These are phyloP conservation scores for Progne subis DNA, from an alignment of 2,113 vertebrate species.

Conservation along the genomic window DNA sequence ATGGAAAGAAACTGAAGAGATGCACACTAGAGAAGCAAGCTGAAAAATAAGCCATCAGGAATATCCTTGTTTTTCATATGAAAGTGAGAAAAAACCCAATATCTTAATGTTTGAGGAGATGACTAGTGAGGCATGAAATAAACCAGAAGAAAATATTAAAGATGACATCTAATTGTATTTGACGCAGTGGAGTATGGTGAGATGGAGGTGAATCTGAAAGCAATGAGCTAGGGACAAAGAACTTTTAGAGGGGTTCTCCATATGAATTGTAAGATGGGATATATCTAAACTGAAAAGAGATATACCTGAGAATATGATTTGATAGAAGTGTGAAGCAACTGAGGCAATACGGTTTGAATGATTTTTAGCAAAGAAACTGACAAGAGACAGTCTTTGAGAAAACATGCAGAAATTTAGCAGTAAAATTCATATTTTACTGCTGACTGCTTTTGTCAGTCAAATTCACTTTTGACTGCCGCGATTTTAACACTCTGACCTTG, in stretches of 20 bases:
- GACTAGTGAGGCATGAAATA: conserved; percentile 7
- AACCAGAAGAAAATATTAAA: conserved; percentile 4
- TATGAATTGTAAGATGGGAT: background rate
- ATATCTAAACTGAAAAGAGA: background rate
- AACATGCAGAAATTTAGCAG: background rate
- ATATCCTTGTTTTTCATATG: background rate
- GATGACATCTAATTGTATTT: conserved; percentile 25
- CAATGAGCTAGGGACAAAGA: conserved; percentile 13
- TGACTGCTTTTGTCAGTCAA: background rate
- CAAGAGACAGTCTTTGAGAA: background rate
- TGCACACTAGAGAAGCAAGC: background rate
- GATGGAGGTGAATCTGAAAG: background rate
- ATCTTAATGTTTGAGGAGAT: background rate
- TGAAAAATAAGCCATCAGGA: background rate
- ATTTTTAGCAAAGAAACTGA: background rate
- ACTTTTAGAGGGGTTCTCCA: background rate
- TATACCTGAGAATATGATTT: background rate
- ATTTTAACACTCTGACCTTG: background rate
- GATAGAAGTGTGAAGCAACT: background rate
- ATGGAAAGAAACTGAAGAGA: background rate
- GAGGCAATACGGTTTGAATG: background rate
- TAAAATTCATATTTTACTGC: background rate
- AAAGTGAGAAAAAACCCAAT: background rate
- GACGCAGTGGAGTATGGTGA: background rate
- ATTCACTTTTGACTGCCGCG: background rate